Base-by-base conservation (phyloP, 2,888 invertebrate genomes). In the Drosophila multiciliata region DNA sequence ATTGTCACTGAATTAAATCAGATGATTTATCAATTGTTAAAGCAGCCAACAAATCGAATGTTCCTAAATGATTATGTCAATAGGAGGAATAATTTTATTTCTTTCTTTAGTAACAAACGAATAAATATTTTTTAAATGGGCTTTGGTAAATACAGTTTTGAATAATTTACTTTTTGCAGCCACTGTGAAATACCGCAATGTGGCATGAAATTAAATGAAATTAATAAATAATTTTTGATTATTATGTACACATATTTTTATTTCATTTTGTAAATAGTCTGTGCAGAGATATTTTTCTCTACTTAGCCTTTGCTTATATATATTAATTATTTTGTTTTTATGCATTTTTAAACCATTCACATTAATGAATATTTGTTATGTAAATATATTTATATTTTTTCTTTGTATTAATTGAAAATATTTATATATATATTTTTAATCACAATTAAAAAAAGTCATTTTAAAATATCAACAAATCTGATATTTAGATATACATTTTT, bases 11-110 rank as follows among this genome's bases (percentile, higher is more conserved):
- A 42, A 66, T 63, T 65, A 53, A 48, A 70, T 57, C 72, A 72
- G 66, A 42, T 63, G 38, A 20, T 33, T 42, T 23, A 23, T 66
- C 67, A 59, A 67, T 78, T 76, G 73, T 63, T 32, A 40, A 33
- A 4, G 33, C 33, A 26, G 50, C 20, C 50, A 64, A 80, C 26
- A 84, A 67, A 74, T 65, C 55, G 48, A 65, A 12, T 11, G 42
- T 45, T 78, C 73, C 80, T 86, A 86, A 86, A 26, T 50, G 61
- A 72, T 75, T 70, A 49, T 49, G 66, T 71, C 81, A 86, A 86
- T 4, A 23, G 2, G 12, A 9, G n/a, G 23, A 11, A 12, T 29
- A 12, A 17, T 59, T 50, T 8, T 32, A 17, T n/a, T 9, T 4
- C 9, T 40, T 38, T 42, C 62, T 55, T 50, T 12, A 26, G 32